Percentiles rank a stretch among this genome's conserved stretches.
Evolutionary conservation across 2,888 invertebrate genomes (phyloP).

Genomic region (Platycheirus rosarum): DNA sequence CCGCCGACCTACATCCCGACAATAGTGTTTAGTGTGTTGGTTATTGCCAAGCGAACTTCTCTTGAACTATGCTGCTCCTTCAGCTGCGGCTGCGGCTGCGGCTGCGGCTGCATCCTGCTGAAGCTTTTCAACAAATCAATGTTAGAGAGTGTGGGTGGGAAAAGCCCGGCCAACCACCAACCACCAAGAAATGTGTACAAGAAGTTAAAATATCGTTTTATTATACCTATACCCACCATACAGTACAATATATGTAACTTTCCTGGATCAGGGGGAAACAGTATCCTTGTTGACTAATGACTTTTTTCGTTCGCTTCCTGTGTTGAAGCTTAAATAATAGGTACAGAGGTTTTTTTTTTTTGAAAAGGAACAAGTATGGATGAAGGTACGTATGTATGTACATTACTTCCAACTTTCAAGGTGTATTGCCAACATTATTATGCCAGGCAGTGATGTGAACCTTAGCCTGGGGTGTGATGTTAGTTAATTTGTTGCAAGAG

Average conservation of each 20-base stretch:
- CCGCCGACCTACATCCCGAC: neutral
- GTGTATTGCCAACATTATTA: constrained; percentile 52
- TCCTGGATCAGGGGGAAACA: neutral
- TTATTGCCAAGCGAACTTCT: constrained; percentile 27
- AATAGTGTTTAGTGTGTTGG: neutral
- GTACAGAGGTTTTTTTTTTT: too few relatives aligned
- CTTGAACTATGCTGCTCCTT: constrained; percentile 10
- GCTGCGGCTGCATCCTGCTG: constrained; percentile 3
- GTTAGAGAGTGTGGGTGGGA: neutral
- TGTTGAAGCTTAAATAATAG: too few relatives aligned
- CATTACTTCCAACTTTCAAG: too few relatives aligned
- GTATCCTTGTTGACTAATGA: constrained; percentile 65
- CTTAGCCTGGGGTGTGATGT: constrained; percentile 44
- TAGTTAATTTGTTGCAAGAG: constrained; percentile 63
- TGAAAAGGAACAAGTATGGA: too few relatives aligned
- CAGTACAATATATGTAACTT: too few relatives aligned
- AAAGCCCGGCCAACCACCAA: constrained; percentile 3
- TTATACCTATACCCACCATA: constrained; percentile 45
- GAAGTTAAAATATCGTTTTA: constrained; percentile 49
- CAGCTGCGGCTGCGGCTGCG: constrained; percentile 8
- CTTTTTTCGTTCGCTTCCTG: constrained; percentile 31
- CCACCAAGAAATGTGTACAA: constrained; percentile 18
- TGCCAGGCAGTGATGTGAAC: constrained; percentile 50
- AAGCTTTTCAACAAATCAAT: constrained; percentile 32
- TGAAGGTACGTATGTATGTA: too few relatives aligned